These are phyloP conservation scores for Onthophagus sagittarius DNA, from an alignment of 2,888 invertebrate species.

Conservation along the genomic window DNA sequence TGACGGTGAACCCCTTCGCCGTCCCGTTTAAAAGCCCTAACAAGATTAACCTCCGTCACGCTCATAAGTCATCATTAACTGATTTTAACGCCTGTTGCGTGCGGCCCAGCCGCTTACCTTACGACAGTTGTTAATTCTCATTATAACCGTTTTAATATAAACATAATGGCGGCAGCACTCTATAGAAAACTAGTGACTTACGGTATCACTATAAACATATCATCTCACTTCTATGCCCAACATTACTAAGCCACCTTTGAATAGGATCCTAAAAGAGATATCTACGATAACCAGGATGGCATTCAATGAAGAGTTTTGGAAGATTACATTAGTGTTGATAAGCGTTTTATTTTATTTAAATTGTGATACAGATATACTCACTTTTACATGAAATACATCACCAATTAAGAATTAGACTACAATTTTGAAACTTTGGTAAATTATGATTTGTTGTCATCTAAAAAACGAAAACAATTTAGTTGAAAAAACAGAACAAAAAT, in stretches of 20 bases:
- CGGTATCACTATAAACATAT: conserved; percentile 10
- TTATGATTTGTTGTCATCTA: too few relatives aligned
- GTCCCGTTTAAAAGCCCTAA: conserved; percentile 23
- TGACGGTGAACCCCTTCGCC: conserved; percentile 19
- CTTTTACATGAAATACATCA: too few relatives aligned
- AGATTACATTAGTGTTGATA: neutral
- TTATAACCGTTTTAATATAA: conserved; percentile 28
- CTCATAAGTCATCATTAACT: conserved; percentile 32
- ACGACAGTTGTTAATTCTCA: conserved; percentile 30
- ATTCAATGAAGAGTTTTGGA: neutral
- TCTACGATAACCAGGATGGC: neutral
- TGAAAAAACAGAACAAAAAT: too few relatives aligned
- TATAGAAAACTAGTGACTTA: conserved; percentile 22
- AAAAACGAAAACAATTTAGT: too few relatives aligned
- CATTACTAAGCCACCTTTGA: neutral
- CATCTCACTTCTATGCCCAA: neutral
- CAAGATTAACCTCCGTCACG: conserved; percentile 26
- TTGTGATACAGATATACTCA: too few relatives aligned
- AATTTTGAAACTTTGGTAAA: too few relatives aligned
- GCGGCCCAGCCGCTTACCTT: conserved; percentile 24
- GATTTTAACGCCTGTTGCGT: conserved; percentile 29
- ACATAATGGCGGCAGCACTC: conserved; percentile 26
- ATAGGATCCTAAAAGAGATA: neutral
- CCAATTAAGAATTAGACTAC: too few relatives aligned
- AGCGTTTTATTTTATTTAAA: too few relatives aligned